Evolutionary conservation across 2,888 invertebrate species (phyloP), one percentile per base, ranked within the genome.

Genomic region (Syrista parreyssii): DNA sequence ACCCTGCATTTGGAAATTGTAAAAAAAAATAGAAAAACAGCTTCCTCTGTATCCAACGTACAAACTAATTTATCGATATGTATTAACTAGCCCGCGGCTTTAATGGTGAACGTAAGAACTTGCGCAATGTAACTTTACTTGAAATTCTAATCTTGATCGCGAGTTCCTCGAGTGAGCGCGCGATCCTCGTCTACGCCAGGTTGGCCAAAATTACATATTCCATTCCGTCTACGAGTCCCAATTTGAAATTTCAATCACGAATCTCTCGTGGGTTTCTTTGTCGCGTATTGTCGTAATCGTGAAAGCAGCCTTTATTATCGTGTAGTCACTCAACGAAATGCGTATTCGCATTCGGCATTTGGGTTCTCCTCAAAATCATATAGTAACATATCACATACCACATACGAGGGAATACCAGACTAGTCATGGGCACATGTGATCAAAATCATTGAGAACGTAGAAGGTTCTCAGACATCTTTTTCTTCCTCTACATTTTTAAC

Each of bases 181-280:
- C 31, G 23, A 55, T 55, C 23, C 23, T 55, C 55, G 9, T 55
- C 23, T 55, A 32, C 71, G 12, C 32, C 31, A 71, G 71, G 31
- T 71, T 71, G 32, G 71, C 12, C 23, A 71, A 32, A 32, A 71
- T 71, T 31, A 71, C 71, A 32, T 71, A 71, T 71, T 71, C 71
- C 71, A 33, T 31, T 71, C 31, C 2, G 12, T 31, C 31, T 71
- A 31, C 31, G 71, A 71, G 31, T 71, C 31, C 55, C 55, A 33
- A 71, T 33, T 71, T 23, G 71, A 71, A 71, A 71, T 71, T 71
- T 71, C 71, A 32, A 71, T 71, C 71, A 71, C 71, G 71, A 71
- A 55, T 55, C 31, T 71, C 32, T 33, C 32, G 71, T 30, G 15
- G 40, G 23, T 6, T 6, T 23, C 40, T 40, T 40, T 15, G 40